Percentiles rank a stretch among this genome's conserved stretches.
phyloP scores from a whole-genome alignment of 2,888 invertebrate species.

The Eupelmus urozonus region DNA sequence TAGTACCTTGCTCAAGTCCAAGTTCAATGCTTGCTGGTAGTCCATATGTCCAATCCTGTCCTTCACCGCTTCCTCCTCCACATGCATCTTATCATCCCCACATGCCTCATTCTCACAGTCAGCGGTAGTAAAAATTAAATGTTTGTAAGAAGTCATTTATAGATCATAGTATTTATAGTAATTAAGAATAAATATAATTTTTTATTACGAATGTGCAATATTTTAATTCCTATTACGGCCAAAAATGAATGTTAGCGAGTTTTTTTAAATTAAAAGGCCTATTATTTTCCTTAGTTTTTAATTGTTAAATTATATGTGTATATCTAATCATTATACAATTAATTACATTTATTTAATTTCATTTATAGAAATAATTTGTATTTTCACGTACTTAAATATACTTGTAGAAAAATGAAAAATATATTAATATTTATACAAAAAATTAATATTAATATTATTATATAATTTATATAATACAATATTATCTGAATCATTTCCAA shows the following conservation, averaged over 20 bases:
- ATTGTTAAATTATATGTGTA: slow-evolving; percentile 55
- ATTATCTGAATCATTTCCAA: too few relatives aligned
- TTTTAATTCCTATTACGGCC: slow-evolving; percentile 37
- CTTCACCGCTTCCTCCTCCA: slow-evolving; percentile 85
- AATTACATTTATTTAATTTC: slow-evolving; percentile 29
- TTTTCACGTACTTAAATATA: neutral
- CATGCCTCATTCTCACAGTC: slow-evolving; percentile 86
- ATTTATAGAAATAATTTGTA: slow-evolving; percentile 27
- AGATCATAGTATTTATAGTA: slow-evolving; percentile 39
- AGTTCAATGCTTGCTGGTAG: slow-evolving; percentile 84
- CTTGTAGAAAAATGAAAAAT: slow-evolving; percentile 12
- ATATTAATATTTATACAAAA: slow-evolving; percentile 5
- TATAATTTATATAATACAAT: neutral
- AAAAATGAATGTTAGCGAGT: slow-evolving; percentile 30
- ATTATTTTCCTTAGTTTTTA: slow-evolving; percentile 26
- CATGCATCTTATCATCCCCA: slow-evolving; percentile 81
- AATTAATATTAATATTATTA: neutral
- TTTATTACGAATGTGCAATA: slow-evolving; percentile 52
- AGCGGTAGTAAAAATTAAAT: slow-evolving; percentile 82
- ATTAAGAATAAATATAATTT: slow-evolving; percentile 46
- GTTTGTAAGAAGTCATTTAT: slow-evolving; percentile 17
- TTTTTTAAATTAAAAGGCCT: slow-evolving; percentile 23
- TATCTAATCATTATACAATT: slow-evolving; percentile 25
- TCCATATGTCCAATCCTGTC: slow-evolving; percentile 82
- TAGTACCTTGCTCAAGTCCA: slow-evolving; percentile 83